Percentiles rank a stretch among this genome's conserved stretches.
phyloP scores from a whole-genome alignment of 1,140 invertebrate genomes.

The Lysiphlebus fabarum region DNA sequence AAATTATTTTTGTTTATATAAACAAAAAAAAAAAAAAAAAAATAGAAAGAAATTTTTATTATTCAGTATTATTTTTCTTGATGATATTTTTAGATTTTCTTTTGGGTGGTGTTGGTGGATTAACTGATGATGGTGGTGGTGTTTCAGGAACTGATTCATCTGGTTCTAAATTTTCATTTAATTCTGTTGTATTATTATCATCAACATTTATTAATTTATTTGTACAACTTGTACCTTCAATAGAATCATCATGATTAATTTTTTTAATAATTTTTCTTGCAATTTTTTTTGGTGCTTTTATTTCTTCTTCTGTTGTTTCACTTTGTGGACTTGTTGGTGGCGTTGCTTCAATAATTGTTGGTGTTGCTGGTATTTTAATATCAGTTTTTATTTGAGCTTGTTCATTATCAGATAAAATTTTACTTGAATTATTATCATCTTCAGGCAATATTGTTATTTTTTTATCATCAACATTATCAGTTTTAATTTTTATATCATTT shows the following conservation, averaged over 20 bases:
- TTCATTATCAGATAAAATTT: not conserved
- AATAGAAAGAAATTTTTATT: too few species aligned
- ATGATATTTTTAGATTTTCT: slow-evolving; percentile 42
- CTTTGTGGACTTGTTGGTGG: slow-evolving; percentile 42
- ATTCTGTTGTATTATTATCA: slow-evolving; percentile 38
- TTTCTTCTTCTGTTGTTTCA: slow-evolving; percentile 7
- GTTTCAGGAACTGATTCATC: slow-evolving; percentile 41
- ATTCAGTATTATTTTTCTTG: slow-evolving; percentile 34
- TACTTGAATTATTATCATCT: too few species aligned
- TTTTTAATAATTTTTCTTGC: slow-evolving; percentile 43
- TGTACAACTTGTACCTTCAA: slow-evolving; percentile 20
- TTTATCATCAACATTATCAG: not conserved
- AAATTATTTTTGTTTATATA: not conserved
- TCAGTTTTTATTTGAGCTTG: slow-evolving; percentile 24
- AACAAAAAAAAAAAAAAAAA: slow-evolving; percentile 2
- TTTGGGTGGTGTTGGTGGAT: slow-evolving; percentile 51
- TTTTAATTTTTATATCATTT: slow-evolving; percentile 13
- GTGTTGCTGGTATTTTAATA: slow-evolving; percentile 36
- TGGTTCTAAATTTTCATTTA: slow-evolving; percentile 34
- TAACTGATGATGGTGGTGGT: slow-evolving; percentile 33
- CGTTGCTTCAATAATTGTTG: slow-evolving; percentile 41
- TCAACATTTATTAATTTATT: slow-evolving; percentile 37
- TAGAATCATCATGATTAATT: slow-evolving; percentile 21
- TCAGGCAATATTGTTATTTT: too few species aligned
- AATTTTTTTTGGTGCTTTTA: slow-evolving; percentile 38